Evolutionary conservation across 2,113 vertebrate genomes (phyloP), one percentile per base, ranked within the genome.

Genomic region (Xyliphius kryptos): DNA sequence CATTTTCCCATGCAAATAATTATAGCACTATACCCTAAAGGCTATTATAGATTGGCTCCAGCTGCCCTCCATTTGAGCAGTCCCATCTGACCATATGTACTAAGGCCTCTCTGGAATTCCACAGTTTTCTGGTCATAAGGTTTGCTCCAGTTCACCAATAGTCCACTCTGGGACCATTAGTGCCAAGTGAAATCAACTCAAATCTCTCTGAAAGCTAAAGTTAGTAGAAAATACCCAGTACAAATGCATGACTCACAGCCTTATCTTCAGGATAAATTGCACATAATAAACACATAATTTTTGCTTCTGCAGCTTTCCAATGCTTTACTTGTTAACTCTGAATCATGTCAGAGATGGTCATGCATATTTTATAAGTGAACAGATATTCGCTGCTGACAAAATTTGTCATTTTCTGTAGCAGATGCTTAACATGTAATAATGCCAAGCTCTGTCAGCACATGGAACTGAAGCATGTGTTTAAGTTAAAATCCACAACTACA

Each of bases 171-270:
- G 52, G 65, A 66, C 43, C 9, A 59, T 43, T 48, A 19, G 15
- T 20, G 38, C 50, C 50, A 48, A 61, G 54, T 65, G 51, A 49
- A 49, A 55, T 60, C 19, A 49, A 32, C 47, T 32, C 2, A 14
- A 56, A 43, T 16, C 11, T 20, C 44, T 9, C 22, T 38, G 38
- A 32, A 48, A 36, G 37, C 11, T 17, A 13, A 51, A 13, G 47
- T 1, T 62, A n/a, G 51, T 44, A 9, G 62, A 41, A 63, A 36
- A 26, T 36, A 44, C 15, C 22, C 7, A 15, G 11, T 19, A 53
- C 20, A 43, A 43, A 13, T 21, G 19, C 43, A 19, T 49, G 43
- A 56, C 22, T 46, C 16, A 47, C 15, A 37, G 32, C 15, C 12
- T 47, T 15, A 46, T 56, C 50, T 10, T 21, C 19, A 12, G 41